Evolutionary conservation across 2,113 vertebrate genomes (phyloP).

Genomic region (Mesembrinibis cayennensis): DNA sequence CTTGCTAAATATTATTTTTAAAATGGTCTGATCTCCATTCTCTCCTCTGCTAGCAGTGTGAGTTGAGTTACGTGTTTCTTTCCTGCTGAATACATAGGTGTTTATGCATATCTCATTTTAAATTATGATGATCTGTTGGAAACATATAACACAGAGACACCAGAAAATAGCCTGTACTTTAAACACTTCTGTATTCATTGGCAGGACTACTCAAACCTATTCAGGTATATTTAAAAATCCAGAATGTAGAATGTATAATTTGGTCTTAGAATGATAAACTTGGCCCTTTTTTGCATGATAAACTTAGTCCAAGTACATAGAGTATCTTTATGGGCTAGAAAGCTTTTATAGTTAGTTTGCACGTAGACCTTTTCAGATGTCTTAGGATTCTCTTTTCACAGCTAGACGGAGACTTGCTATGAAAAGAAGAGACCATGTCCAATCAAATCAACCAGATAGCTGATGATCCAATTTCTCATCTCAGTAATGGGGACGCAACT

Average conservation of each 20-base stretch:
- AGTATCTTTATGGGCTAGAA: not conserved
- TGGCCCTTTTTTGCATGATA: not conserved
- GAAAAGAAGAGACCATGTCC: not conserved
- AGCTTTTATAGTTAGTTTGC: not conserved
- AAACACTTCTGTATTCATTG: not conserved
- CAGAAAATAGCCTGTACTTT: not conserved
- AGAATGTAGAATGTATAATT: not conserved
- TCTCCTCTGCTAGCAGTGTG: not conserved
- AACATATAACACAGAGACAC: not conserved
- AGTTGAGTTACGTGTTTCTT: not conserved
- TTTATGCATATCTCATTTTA: not conserved
- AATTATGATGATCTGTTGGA: not conserved
- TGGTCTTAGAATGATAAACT: not conserved
- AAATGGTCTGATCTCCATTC: not conserved
- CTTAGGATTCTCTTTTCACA: not conserved
- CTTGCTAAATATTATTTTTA: not conserved
- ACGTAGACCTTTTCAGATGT: not conserved
- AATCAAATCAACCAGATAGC: not conserved
- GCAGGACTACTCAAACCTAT: not conserved
- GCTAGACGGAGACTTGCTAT: not conserved
- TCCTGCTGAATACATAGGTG: not conserved
- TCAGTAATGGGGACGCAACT: not conserved
- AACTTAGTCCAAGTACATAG: not conserved
- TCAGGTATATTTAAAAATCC: not conserved
- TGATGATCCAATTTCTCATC: not conserved